Conservation (phyloP, 2,888 invertebrate species). For the Bhutanitis thaidina region DNA sequence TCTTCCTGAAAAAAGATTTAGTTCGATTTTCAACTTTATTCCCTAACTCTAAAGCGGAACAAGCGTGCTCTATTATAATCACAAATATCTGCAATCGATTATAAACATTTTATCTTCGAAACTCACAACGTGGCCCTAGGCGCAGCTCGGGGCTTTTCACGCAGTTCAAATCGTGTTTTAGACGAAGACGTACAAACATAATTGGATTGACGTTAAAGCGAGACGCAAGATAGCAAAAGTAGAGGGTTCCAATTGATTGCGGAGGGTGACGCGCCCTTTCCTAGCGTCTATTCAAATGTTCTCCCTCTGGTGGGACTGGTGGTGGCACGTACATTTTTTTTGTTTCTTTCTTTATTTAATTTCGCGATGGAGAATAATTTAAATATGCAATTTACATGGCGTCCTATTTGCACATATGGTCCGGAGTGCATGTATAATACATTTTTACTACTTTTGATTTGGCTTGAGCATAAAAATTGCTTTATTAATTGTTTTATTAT, state of each 20-base stretch:
- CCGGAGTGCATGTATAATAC: background rate
- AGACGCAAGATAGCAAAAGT: constrained; percentile 47
- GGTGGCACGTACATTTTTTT: constrained; percentile 59
- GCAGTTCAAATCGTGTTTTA: constrained; percentile 47
- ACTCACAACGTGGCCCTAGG: constrained; percentile 54
- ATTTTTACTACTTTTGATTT: background rate
- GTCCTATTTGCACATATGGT: constrained; percentile 47
- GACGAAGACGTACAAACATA: constrained; percentile 37
- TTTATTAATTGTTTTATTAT: too few relatives aligned
- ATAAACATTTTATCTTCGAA: constrained; percentile 60
- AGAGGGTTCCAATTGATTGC: constrained; percentile 70
- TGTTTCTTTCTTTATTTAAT: constrained; percentile 75
- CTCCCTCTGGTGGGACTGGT: constrained; percentile 65
- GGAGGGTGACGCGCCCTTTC: constrained; percentile 69
- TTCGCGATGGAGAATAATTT: constrained; percentile 74
- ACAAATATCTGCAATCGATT: constrained; percentile 25
- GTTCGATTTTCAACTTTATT: constrained; percentile 30
- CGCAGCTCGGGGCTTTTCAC: constrained; percentile 49
- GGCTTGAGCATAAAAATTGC: too few relatives aligned
- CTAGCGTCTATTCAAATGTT: constrained; percentile 44
- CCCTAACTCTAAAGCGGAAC: fast-evolving
- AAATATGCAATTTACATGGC: constrained; percentile 71
- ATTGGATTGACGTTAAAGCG: constrained; percentile 31
- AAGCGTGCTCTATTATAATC: background rate
- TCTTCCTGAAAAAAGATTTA: constrained; percentile 5